Evolutionary conservation across 2,113 vertebrate species (phyloP).

Genomic region (Eleginops maclovinus): DNA sequence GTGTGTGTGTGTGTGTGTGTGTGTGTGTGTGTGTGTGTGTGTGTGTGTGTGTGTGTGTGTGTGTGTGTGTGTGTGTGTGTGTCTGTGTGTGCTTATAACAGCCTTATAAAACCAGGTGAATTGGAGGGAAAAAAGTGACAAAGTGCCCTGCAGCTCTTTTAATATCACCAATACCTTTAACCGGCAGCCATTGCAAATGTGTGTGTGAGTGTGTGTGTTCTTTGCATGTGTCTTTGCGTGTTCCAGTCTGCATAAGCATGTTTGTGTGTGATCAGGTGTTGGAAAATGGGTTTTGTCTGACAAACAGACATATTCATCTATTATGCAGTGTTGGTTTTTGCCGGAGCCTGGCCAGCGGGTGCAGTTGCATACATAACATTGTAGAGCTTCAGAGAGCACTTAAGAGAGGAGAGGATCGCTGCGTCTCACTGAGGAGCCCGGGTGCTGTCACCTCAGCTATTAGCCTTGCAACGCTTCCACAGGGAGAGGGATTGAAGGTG

Average conservation of each 20-base stretch:
- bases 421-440: slow-evolving; percentile 44
- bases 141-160: slow-evolving; percentile 56
- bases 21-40: slow-evolving; percentile 15
- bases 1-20: slow-evolving; percentile 21
- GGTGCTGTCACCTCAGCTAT: slow-evolving; percentile 66
- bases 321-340: slow-evolving; percentile 73
- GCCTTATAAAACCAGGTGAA: slow-evolving; percentile 69
- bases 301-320: slow-evolving; percentile 73
- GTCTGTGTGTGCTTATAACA: slow-evolving; percentile 56
- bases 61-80: slow-evolving; percentile 1
- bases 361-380: slow-evolving; percentile 4
- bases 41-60: slow-evolving; percentile 17
- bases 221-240: not conserved
- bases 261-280: slow-evolving; percentile 38
- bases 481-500: slow-evolving; percentile 55
- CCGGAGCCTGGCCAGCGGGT: slow-evolving; percentile 4
- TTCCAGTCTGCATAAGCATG: slow-evolving; percentile 1
- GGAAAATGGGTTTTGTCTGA: slow-evolving; percentile 52
- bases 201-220: not conserved
- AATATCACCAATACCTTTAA: slow-evolving; percentile 41
- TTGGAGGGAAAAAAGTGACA: slow-evolving; percentile 54
- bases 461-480: slow-evolving; percentile 54
- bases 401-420: slow-evolving; percentile 59
- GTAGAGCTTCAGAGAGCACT: slow-evolving; percentile 71
- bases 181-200: not conserved